Conservation (phyloP, 2,113 vertebrate genomes). For the Tylochromis polylepis region DNA sequence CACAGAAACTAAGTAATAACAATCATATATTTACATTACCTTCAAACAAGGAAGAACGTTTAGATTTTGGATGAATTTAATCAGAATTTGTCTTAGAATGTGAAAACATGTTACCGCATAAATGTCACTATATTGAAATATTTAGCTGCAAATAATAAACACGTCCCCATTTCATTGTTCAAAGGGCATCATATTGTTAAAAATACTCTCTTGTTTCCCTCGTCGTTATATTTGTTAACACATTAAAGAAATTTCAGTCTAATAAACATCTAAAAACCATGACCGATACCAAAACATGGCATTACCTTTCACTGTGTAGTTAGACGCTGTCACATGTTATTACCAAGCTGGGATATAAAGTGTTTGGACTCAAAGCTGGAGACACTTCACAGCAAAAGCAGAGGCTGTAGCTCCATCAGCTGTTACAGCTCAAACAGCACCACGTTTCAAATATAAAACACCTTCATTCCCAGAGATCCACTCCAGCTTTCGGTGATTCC, state of each 20-base stretch:
- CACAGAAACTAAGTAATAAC: neutral
- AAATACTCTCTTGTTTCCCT: accelerated
- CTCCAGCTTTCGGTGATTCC: neutral
- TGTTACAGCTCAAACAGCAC: neutral
- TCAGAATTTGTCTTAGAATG: neutral
- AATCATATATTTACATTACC: neutral
- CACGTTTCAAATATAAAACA: neutral
- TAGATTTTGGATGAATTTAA: neutral
- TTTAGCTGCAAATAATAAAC: neutral
- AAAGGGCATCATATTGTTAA: neutral
- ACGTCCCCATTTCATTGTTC: neutral
- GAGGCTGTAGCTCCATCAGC: neutral
- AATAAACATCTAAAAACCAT: neutral
- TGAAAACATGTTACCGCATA: neutral
- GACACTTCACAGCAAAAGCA: neutral
- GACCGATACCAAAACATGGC: neutral
- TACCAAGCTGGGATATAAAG: neutral
- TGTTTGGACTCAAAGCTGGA: neutral
- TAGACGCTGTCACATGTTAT: neutral
- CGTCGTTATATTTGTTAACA: neutral
- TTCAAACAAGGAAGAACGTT: neutral
- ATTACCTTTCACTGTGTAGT: too few relatives aligned
- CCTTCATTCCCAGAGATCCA: accelerated
- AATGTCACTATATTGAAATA: neutral
- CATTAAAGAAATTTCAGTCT: neutral